phyloP scores from a whole-genome alignment of 2,797 vertebrate genomes.

The Setipinna tenuifilis region DNA sequence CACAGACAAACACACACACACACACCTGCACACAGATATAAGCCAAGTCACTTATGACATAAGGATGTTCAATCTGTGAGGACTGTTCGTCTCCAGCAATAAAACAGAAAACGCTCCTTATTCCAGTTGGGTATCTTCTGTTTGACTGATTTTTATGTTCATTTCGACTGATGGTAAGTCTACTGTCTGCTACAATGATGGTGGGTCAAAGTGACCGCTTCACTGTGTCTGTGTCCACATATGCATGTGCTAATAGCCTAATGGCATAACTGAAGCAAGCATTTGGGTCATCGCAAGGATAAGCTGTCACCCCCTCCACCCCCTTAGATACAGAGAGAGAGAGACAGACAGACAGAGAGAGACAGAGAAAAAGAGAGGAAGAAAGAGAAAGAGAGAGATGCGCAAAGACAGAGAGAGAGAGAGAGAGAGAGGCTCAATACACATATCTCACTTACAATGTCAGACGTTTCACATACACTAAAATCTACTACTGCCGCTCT shows the following conservation, averaged over 20 bases:
- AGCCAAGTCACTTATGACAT: background rate
- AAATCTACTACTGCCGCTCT: background rate
- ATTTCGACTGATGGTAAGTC: background rate
- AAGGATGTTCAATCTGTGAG: background rate
- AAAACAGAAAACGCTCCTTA: background rate
- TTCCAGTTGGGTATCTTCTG: background rate
- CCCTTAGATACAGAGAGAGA: background rate
- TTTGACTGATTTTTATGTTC: background rate
- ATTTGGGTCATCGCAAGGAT: conserved; percentile 9
- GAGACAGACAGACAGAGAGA: background rate
- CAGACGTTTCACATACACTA: conserved; percentile 14
- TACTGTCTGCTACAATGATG: too few relatives aligned
- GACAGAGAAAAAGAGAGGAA: too few relatives aligned
- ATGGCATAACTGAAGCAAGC: conserved; percentile 12
- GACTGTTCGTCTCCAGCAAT: background rate
- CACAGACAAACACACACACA: background rate
- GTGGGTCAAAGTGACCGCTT: background rate
- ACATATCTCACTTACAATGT: conserved; percentile 18
- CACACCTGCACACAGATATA: background rate
- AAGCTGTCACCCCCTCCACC: background rate
- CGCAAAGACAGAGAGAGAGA: background rate
- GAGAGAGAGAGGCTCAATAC: background rate
- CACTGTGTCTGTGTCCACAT: background rate
- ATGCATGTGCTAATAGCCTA: background rate
- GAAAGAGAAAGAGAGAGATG: background rate